A percentile compares a stretch with the other conserved stretches of the same genome.
Evolutionary conservation across 2,797 vertebrate genomes (phyloP).

Genomic region (Lepidocolaptes lacrymiger): DNA sequence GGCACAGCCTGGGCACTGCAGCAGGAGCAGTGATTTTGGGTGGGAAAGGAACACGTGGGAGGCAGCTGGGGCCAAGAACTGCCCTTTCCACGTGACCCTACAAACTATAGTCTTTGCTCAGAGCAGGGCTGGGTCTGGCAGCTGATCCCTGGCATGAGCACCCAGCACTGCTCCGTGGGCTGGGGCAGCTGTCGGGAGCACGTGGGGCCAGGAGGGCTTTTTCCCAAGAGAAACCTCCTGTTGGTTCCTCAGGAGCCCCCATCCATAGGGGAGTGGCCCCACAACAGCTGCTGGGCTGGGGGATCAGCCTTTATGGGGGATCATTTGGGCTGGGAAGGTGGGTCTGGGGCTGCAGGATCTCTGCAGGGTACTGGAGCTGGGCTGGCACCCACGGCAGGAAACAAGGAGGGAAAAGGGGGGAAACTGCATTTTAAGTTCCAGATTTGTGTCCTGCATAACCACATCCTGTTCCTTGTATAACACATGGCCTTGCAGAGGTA

Average conservation of each 20-base stretch:
- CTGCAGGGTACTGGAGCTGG: neutral
- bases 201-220: neutral
- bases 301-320: neutral
- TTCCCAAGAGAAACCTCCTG: neutral
- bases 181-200: neutral
- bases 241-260: neutral
- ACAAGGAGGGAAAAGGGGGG: too few relatives aligned
- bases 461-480: neutral
- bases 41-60: neutral
- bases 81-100: accelerated
- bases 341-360: neutral
- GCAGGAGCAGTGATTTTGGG: neutral
- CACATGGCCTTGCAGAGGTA: accelerated
- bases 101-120: neutral
- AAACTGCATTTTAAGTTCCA: neutral
- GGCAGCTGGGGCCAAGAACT: neutral
- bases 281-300: neutral
- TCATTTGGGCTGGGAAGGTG: neutral
- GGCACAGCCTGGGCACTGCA: accelerated
- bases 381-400: accelerated
- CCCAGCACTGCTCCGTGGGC: neutral
- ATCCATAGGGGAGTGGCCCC: accelerated
- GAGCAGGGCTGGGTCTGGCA: neutral
- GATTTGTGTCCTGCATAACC: accelerated
- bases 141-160: neutral